phyloP scores from a whole-genome alignment of 1,140 invertebrate genomes.

The Vollenhovia emeryi region DNA sequence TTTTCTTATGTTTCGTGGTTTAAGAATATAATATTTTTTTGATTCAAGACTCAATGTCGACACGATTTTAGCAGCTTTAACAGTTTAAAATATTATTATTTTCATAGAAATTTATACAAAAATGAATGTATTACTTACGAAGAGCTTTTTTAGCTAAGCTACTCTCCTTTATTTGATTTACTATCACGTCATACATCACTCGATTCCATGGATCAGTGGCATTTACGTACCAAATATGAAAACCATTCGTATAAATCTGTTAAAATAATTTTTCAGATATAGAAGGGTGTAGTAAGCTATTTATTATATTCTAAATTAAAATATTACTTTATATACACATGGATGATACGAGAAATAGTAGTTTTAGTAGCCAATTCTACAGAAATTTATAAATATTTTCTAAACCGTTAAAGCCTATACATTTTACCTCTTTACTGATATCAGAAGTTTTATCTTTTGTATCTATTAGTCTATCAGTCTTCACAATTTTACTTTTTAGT shows the following conservation, averaged over 20 bases:
- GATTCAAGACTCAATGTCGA: slow-evolving; percentile 16
- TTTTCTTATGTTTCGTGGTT: slow-evolving; percentile 12
- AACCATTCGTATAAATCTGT: slow-evolving; percentile 34
- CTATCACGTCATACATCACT: slow-evolving; percentile 61
- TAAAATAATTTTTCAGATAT: slow-evolving; percentile 10
- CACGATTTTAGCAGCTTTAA: background rate
- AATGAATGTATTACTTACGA: slow-evolving; percentile 23
- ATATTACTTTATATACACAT: background rate
- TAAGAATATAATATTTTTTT: slow-evolving; percentile 65
- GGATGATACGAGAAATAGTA: background rate
- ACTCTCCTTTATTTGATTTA: slow-evolving; percentile 64
- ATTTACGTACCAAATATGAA: slow-evolving; percentile 74
- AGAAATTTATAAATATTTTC: background rate
- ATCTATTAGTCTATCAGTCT: slow-evolving; percentile 6
- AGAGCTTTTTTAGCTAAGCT: slow-evolving; percentile 29
- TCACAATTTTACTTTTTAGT: background rate
- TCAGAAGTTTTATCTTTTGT: slow-evolving; percentile 11
- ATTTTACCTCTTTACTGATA: background rate
- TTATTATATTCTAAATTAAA: background rate
- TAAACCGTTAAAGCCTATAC: background rate
- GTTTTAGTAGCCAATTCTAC: background rate
- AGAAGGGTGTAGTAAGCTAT: background rate
- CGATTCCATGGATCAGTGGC: slow-evolving; percentile 72
- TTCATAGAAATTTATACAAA: background rate
- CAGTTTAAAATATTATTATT: background rate